Base-by-base conservation (phyloP, 2,797 vertebrate species). In the Sebastes hubbsi region DNA sequence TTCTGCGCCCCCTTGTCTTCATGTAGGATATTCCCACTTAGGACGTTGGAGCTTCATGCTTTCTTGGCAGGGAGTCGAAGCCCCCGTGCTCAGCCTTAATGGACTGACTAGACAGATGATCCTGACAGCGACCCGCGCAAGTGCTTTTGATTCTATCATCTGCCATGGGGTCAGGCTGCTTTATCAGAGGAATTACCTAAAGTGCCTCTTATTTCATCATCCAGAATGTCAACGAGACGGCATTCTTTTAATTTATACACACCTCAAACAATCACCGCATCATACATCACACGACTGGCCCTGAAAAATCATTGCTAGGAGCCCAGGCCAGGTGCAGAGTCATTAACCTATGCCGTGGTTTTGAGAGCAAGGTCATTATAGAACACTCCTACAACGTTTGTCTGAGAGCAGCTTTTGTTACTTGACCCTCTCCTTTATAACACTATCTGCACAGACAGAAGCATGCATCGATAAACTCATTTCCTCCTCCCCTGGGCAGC, bases 191-290 rank as follows among this genome's bases (percentile, higher is more conserved):
- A 98, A 97, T 97, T 98, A 97, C 96, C 96, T 97, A 97, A 98
- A 99, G 98, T 98, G 97, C 96, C 96, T 97, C 94, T 98, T 97
- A 97, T 97, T 98, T 97, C 96, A 96, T 97, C 96, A 97, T 98
- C 97, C 96, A 95, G 94, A 91, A 97, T 95, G 96, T 97, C 97
- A 97, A 90, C 94, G 84, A 86, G 93, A 94, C 91, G 94, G 92
- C 95, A 95, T 97, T 96, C 93, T 96, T 97, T 97, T 97, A 97
- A 99, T 98, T 97, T 97, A 98, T 97, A 97, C 95, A 95, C 95
- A 86, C 90, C 63, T 78, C 79, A 96, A 95, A 97, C 95, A 96
- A 96, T 95, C 96, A 95, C 88, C 84, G 91, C 71, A 95, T 96
- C 95, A 97, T 98, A 95, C 95, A 98, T 98, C 97, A 98, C 94